These are phyloP conservation scores for Apocheima hispidaria DNA, from an alignment of 2,888 invertebrate genomes.

Conservation along the genomic window DNA sequence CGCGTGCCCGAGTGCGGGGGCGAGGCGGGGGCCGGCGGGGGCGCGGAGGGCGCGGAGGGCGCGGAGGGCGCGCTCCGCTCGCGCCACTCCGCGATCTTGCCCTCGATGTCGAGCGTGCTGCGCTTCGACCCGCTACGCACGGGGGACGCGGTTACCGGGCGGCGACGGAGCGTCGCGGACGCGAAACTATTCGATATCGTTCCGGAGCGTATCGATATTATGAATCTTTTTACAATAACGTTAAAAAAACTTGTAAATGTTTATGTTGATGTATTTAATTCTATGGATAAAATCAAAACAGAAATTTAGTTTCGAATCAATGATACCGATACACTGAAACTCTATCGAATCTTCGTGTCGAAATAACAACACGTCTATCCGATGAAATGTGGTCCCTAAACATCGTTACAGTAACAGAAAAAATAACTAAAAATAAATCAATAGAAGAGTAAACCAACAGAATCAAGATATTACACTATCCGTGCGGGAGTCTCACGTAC, in stretches of 20 bases:
- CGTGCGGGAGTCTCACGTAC: conserved; percentile 42
- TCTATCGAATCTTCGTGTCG: conserved; percentile 1
- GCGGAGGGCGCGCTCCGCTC: conserved; percentile 59
- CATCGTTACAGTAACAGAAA: conserved; percentile 43
- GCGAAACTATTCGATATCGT: not conserved
- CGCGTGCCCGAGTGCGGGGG: conserved; percentile 50
- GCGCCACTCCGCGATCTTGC: conserved; percentile 82
- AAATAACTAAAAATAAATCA: conserved; percentile 33
- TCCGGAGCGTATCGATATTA: conserved; percentile 5
- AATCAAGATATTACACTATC: conserved; percentile 20
- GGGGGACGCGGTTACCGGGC: not conserved
- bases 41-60: conserved; percentile 40
- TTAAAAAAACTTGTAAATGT: too few species aligned
- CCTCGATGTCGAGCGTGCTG: conserved; percentile 84
- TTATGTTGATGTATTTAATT: too few species aligned
- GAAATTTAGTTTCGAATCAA: not conserved
- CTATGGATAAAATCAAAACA: not conserved
- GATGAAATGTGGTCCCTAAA: conserved; percentile 43
- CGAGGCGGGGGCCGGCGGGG: conserved; percentile 37
- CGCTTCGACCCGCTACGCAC: conserved; percentile 76
- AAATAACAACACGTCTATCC: conserved; percentile 13
- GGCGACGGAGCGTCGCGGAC: not conserved
- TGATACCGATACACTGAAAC: conserved; percentile 17
- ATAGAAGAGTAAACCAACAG: conserved; percentile 26
- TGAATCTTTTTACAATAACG: too few species aligned